A percentile compares a stretch with the other conserved stretches of the same genome.
phyloP scores from a whole-genome alignment of 2,888 invertebrate species.

The Busseola fusca region DNA sequence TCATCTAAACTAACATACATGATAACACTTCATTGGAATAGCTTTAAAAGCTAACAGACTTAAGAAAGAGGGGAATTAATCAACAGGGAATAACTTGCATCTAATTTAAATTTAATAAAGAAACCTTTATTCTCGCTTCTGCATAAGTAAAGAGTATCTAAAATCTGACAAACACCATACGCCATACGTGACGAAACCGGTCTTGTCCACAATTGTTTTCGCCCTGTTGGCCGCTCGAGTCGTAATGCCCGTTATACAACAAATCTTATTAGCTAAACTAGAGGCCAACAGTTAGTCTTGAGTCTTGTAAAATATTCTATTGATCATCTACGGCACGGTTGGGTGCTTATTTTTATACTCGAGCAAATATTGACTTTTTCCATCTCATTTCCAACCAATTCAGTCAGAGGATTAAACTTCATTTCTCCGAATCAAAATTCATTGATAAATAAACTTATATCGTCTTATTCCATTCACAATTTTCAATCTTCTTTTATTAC shows the following conservation, averaged over 20 bases:
- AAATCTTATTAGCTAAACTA: slow-evolving; percentile 81
- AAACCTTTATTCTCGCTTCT: slow-evolving; percentile 16
- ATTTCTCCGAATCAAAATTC: slow-evolving; percentile 12
- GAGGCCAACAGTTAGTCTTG: slow-evolving; percentile 63
- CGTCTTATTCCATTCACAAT: slow-evolving; percentile 36
- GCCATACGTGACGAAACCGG: slow-evolving; percentile 71
- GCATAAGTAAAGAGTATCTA: slow-evolving; percentile 35
- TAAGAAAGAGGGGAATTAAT: no score
- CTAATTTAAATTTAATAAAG: not conserved
- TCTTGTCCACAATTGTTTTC: slow-evolving; percentile 79
- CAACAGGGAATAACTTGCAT: not conserved
- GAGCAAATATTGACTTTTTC: not conserved
- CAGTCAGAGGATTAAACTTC: slow-evolving; percentile 1
- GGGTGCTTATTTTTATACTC: slow-evolving; percentile 2
- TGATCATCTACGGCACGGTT: slow-evolving; percentile 18
- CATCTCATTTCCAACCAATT: slow-evolving; percentile 7
- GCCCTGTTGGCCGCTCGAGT: slow-evolving; percentile 72
- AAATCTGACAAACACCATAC: slow-evolving; percentile 54
- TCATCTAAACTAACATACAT: not conserved
- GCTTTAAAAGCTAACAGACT: not conserved
- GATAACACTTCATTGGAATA: not conserved
- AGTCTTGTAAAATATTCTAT: slow-evolving; percentile 72
- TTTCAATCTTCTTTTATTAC: slow-evolving; percentile 51
- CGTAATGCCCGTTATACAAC: slow-evolving; percentile 82
- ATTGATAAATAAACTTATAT: slow-evolving; percentile 6